A percentile compares a stretch with the other conserved stretches of the same genome.
phyloP scores from a whole-genome alignment of 2,113 vertebrate genomes.

The Ophthalmolycus amberensis region DNA sequence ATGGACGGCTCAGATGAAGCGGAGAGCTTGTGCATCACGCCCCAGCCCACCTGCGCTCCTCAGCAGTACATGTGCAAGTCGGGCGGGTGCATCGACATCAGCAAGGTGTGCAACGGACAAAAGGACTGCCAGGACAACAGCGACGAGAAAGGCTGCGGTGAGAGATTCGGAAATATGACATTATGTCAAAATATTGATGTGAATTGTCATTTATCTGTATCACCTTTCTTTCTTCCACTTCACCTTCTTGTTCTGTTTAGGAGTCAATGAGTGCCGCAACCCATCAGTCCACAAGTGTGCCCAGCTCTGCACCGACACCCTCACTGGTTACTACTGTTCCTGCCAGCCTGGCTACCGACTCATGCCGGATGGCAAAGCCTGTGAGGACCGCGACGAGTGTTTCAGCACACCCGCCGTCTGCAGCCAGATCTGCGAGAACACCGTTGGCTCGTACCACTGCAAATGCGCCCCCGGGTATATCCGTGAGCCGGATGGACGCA shows the following conservation, averaged over 20 bases:
- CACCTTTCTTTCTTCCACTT: neutral
- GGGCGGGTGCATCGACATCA: conserved; percentile 89
- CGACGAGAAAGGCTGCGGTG: conserved; percentile 93
- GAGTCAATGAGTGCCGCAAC: conserved; percentile 77
- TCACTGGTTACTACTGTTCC: conserved; percentile 79
- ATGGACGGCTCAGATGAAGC: conserved; percentile 78
- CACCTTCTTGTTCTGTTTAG: conserved; percentile 40
- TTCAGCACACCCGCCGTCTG: conserved; percentile 70
- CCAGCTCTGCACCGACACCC: conserved; percentile 80
- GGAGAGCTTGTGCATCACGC: conserved; percentile 69
- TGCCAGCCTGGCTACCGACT: conserved; percentile 76
- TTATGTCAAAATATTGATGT: neutral
- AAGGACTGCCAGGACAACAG: conserved; percentile 93
- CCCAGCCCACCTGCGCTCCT: conserved; percentile 83
- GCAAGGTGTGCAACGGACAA: conserved; percentile 89
- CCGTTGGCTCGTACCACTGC: conserved; percentile 75
- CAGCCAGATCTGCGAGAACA: conserved; percentile 82
- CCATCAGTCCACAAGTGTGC: conserved; percentile 77
- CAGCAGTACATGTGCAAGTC: conserved; percentile 91
- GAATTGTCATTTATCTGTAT: neutral
- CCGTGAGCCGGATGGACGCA: conserved; percentile 76
- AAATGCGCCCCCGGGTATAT: conserved; percentile 80
- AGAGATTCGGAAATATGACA: conserved; percentile 58
- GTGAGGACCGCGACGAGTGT: conserved; percentile 79
- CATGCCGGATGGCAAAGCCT: conserved; percentile 82